Conservation (phyloP, 1,140 invertebrate genomes). For the Vanessa atalanta region DNA sequence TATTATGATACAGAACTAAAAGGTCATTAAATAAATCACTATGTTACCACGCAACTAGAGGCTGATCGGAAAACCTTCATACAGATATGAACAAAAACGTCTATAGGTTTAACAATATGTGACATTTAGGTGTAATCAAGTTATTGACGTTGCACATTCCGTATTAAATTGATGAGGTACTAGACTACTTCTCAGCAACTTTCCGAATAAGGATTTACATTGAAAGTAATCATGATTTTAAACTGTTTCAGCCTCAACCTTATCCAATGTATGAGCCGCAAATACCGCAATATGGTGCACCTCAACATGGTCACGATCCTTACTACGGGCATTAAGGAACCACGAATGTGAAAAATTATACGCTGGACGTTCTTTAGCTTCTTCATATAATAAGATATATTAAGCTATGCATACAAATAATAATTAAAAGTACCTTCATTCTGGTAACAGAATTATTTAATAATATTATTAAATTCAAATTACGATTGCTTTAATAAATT, state of each 20-base stretch:
- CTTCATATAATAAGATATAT: conserved; percentile 40
- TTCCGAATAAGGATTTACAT: conserved; percentile 37
- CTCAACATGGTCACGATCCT: conserved; percentile 57
- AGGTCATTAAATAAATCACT: conserved; percentile 30
- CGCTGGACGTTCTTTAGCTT: conserved; percentile 35
- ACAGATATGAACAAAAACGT: conserved; percentile 32
- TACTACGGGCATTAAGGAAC: conserved; percentile 58
- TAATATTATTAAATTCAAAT: neutral
- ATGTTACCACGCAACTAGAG: conserved; percentile 24
- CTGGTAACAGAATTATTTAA: too few species aligned
- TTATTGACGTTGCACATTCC: conserved; percentile 29
- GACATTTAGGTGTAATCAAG: conserved; percentile 31
- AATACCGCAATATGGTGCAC: conserved; percentile 43
- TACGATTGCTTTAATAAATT: neutral
- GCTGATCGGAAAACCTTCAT: conserved; percentile 38
- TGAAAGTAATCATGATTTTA: conserved; percentile 37
- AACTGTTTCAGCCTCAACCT: conserved; percentile 43
- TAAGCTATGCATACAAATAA: too few species aligned
- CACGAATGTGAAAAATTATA: neutral
- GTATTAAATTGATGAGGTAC: conserved; percentile 32
- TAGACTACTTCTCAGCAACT: conserved; percentile 33
- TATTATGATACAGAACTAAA: neutral
- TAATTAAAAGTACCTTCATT: too few species aligned
- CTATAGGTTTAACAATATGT: conserved; percentile 30
- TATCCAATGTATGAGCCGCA: conserved; percentile 46